Conservation (phyloP, 2,888 invertebrate genomes). For the Meghimatium bilineatum region DNA sequence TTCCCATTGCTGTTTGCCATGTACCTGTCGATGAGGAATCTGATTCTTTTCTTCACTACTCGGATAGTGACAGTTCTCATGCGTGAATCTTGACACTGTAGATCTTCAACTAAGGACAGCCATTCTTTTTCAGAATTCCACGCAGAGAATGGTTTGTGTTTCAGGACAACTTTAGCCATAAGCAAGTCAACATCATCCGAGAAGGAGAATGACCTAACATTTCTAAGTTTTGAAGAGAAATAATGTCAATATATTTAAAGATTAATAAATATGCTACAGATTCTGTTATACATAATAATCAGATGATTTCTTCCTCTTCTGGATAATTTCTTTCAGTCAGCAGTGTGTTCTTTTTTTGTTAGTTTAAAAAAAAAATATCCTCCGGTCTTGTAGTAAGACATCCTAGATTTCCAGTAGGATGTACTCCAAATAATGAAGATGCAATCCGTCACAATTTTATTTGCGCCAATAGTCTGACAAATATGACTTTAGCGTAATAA, state of each 20-base stretch:
- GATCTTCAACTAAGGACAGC: constrained; percentile 33
- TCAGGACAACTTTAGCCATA: constrained; percentile 45
- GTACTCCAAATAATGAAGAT: no score
- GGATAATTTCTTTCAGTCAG: no score
- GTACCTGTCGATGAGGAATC: constrained; percentile 48
- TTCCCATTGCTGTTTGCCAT: constrained; percentile 48
- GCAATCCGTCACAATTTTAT: no score
- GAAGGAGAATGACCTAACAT: constrained; percentile 45
- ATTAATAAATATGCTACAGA: no score
- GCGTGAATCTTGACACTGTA: constrained; percentile 31
- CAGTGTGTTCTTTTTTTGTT: no score
- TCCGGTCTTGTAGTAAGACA: no score
- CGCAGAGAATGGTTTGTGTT: constrained; percentile 44
- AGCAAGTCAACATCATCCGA: constrained; percentile 48
- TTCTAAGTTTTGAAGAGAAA: constrained; percentile 28
- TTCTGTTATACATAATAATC: no score
- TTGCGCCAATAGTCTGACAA: no score
- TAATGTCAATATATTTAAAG: neutral
- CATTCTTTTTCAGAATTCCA: constrained; percentile 46
- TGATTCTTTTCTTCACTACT: constrained; percentile 46
- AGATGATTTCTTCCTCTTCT: no score
- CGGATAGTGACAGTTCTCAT: constrained; percentile 38
- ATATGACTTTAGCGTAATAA: no score
- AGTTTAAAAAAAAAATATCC: no score
- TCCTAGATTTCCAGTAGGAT: no score